Evolutionary conservation across 2,113 vertebrate species (phyloP).

Genomic region (Solea senegalensis): DNA sequence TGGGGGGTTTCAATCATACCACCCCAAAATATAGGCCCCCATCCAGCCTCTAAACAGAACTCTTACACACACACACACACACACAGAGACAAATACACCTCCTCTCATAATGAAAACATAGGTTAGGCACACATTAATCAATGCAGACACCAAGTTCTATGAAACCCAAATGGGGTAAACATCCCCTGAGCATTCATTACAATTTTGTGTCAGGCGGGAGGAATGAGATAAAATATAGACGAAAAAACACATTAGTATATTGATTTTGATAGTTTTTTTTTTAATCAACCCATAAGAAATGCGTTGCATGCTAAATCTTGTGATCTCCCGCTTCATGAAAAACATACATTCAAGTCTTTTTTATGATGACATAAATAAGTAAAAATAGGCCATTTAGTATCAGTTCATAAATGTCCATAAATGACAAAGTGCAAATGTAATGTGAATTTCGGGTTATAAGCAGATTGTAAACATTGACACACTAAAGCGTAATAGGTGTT

Average conservation of each 20-base stretch:
- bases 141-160: conserved; percentile 77
- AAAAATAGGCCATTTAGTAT: conserved; percentile 46
- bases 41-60: conserved; percentile 36
- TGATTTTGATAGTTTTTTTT: conserved; percentile 65
- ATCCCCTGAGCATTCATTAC: conserved; percentile 80
- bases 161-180: conserved; percentile 80
- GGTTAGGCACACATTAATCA: conserved; percentile 81
- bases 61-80: conserved; percentile 17
- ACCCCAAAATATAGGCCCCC: conserved; percentile 67
- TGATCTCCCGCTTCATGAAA: conserved; percentile 38
- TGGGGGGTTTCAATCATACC: conserved; percentile 77
- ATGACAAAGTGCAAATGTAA: conserved; percentile 65
- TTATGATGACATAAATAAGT: conserved; percentile 38
- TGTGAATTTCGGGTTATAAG: conserved; percentile 59
- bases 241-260: conserved; percentile 76
- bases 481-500: conserved; percentile 62
- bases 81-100: conserved; percentile 12
- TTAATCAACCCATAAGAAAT: conserved; percentile 34
- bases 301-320: conserved; percentile 18
- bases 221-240: conserved; percentile 67
- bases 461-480: conserved; percentile 74
- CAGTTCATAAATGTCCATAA: conserved; percentile 53
- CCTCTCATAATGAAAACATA: conserved; percentile 81
- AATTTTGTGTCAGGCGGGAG: conserved; percentile 71
- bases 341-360: conserved; percentile 39